These are phyloP conservation scores for Lethocerus indicus DNA, from an alignment of 1,140 invertebrate species.

Conservation along the genomic window DNA sequence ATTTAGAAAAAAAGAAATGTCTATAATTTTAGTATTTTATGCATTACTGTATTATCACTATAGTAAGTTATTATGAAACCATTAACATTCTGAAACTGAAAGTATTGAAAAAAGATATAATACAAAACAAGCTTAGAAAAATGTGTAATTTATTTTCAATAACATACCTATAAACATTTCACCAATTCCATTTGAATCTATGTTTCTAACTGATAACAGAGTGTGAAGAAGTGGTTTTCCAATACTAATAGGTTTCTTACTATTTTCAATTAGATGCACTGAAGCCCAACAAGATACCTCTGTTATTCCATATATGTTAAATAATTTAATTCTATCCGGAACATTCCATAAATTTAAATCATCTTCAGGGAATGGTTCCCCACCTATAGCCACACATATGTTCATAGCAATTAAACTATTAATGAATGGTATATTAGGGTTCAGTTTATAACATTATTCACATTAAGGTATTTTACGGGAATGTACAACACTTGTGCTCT, in stretches of 20 bases:
- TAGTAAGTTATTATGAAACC: too few species aligned
- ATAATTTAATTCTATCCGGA: constrained; percentile 38
- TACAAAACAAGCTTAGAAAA: constrained; percentile 11
- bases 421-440: too few species aligned
- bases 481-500: neutral
- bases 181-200: constrained; percentile 24
- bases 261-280: constrained; percentile 32
- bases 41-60: too few species aligned
- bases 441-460: too few species aligned
- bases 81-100: too few species aligned
- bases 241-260: constrained; percentile 22
- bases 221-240: constrained; percentile 43
- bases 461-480: too few species aligned
- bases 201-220: constrained; percentile 30
- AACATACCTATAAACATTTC: constrained; percentile 38
- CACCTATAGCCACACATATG: constrained; percentile 21
- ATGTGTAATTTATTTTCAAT: constrained; percentile 7
- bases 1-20: constrained; percentile 12
- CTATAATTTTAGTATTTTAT: too few species aligned
- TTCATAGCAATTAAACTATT: too few species aligned
- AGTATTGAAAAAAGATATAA: too few species aligned
- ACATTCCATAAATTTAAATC: constrained; percentile 26
- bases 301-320: constrained; percentile 66
- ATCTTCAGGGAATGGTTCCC: constrained; percentile 34
- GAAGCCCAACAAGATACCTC: constrained; percentile 74